Conservation (phyloP, 1,140 invertebrate genomes). For the Leptinotarsa texana region DNA sequence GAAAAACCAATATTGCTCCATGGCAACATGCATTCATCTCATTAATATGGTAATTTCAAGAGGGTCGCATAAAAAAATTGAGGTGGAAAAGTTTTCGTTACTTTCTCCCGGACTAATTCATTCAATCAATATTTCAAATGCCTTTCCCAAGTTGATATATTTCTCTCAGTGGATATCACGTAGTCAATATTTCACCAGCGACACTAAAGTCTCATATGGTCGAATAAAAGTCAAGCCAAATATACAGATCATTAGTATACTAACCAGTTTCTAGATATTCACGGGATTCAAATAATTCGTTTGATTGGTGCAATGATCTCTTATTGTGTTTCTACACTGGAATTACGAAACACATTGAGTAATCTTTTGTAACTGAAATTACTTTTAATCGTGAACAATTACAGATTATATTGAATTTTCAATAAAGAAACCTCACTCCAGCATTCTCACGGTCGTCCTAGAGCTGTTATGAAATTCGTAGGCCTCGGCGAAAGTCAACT, state of each 20-base stretch:
- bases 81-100: too few species aligned
- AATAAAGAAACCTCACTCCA: not conserved
- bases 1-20: too few species aligned
- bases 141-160: too few species aligned
- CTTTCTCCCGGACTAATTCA: too few species aligned
- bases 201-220: not conserved
- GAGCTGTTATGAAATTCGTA: not conserved
- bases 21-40: too few species aligned
- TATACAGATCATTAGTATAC: not conserved
- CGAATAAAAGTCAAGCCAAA: not conserved
- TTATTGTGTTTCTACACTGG: slow-evolving; percentile 10
- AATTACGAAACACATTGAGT: slow-evolving; percentile 13
- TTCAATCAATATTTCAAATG: too few species aligned
- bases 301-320: slow-evolving; percentile 17
- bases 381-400: slow-evolving; percentile 19
- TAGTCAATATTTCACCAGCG: too few species aligned
- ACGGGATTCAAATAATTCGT: slow-evolving; percentile 11
- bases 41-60: too few species aligned
- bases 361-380: slow-evolving; percentile 17
- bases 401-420: slow-evolving; percentile 18
- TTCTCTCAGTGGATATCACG: too few species aligned
- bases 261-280: slow-evolving; percentile 2
- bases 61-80: too few species aligned
- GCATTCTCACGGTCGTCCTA: not conserved
- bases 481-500: not conserved